Base-by-base conservation (phyloP, 2,888 invertebrate genomes). In the Dastarcus helophoroides region DNA sequence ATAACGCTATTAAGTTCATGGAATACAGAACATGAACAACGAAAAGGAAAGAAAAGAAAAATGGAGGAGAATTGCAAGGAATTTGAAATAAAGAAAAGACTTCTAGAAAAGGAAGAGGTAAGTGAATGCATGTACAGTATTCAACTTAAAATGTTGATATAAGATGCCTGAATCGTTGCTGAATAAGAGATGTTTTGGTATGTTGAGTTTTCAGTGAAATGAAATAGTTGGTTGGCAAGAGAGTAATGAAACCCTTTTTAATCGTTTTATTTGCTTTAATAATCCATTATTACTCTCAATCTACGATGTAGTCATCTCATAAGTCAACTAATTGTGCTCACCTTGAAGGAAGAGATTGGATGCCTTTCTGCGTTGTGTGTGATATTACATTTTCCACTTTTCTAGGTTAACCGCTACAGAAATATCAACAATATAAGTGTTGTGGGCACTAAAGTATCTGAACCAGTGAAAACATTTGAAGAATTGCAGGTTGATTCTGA, bases 381-480 rank as follows among this genome's bases (percentile, higher is more conserved):
- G 10, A 19, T 7, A 14, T 26, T 11, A 8, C 9, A 30, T 12
- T 7, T 7, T 3, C 13, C 8, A 16, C 21, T 34, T 36, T 56
- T 62, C 24, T 51, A 85, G 81, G 67, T 84, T 26, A 81, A 78
- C 51, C 72, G 69, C 19, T 69, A 79, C 38, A 71, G 90, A 33
- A 89, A 89, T 48, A 56, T 71, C 29, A 65, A 86, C 53, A 74
- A 74, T 26, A 89, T 95, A 37, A 76, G 75, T 47, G 78, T 80
- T 0, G 70, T 77, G 19, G 94, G 94, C 0, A 69, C 76, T 29
- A 77, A 81, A 48, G 60, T 89, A n/a, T 81, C 91, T 0, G 67
- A 74, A 22, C 90, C 91, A 0, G 63, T 85, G 2, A 64, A 67
- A 36, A 64, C 67, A 21, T 93, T 94, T 58, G 59, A 69, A 0